Evolutionary conservation across 2,888 invertebrate species (phyloP).

Genomic region (Tinea semifulvella): DNA sequence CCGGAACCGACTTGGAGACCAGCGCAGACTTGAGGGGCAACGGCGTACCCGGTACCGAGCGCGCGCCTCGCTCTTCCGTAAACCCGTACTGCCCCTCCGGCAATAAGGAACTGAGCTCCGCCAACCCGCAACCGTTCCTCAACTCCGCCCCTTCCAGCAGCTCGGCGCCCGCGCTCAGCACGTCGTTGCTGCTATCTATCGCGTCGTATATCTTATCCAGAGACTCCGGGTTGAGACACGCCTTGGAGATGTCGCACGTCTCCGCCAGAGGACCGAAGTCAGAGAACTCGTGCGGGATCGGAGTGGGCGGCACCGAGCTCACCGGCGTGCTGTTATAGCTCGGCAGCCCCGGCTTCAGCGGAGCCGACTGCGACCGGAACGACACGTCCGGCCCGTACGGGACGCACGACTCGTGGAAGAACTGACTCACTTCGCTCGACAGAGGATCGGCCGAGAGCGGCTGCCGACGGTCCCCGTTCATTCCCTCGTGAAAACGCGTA

Average conservation of each 20-base stretch:
- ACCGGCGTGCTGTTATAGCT: slow-evolving; percentile 65
- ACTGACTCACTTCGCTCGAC: slow-evolving; percentile 69
- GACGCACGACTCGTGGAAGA: slow-evolving; percentile 61
- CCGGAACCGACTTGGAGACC: slow-evolving; percentile 78
- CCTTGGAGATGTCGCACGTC: slow-evolving; percentile 61
- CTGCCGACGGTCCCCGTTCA: slow-evolving; percentile 43
- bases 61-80: slow-evolving; percentile 34
- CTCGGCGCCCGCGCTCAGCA: slow-evolving; percentile 39
- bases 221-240: slow-evolving; percentile 66
- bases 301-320: slow-evolving; percentile 73
- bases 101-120: slow-evolving; percentile 43
- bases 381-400: slow-evolving; percentile 49
- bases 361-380: slow-evolving; percentile 82
- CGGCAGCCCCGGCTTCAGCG: slow-evolving; percentile 69
- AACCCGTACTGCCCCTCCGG: slow-evolving; percentile 43
- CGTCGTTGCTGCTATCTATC: slow-evolving; percentile 61
- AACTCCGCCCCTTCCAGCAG: slow-evolving; percentile 37
- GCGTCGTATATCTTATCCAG: slow-evolving; percentile 73
- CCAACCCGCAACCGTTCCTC: slow-evolving; percentile 49
- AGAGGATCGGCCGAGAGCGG: slow-evolving; percentile 58
- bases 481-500: slow-evolving; percentile 48
- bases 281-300: slow-evolving; percentile 76
- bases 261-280: slow-evolving; percentile 73
- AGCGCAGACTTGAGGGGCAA: slow-evolving; percentile 58
- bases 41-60: slow-evolving; percentile 77